phyloP scores from a whole-genome alignment of 2,888 invertebrate species.

The Epinotia nisella region DNA sequence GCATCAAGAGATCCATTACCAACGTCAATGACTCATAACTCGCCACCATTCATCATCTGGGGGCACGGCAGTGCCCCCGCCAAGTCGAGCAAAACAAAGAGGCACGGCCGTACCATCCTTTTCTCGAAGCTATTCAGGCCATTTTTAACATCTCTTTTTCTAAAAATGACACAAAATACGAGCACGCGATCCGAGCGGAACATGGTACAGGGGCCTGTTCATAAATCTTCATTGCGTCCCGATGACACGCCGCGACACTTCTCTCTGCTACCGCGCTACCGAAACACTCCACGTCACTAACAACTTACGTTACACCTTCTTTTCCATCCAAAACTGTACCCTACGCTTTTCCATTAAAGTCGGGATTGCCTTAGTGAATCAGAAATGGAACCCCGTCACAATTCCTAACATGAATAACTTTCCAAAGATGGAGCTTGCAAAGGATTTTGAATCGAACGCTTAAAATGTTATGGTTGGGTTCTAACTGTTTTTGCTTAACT shows the following conservation, averaged over 20 bases:
- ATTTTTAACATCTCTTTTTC: slow-evolving; percentile 36
- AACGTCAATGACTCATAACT: slow-evolving; percentile 34
- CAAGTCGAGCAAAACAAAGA: no score
- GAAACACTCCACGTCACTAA: slow-evolving; percentile 55
- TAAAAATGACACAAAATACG: slow-evolving; percentile 56
- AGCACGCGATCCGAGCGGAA: slow-evolving; percentile 58
- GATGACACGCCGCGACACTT: slow-evolving; percentile 84
- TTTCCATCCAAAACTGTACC: slow-evolving; percentile 51
- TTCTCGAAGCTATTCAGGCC: no score
- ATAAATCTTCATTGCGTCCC: slow-evolving; percentile 84
- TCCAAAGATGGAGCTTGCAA: slow-evolving; percentile 57
- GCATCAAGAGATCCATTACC: slow-evolving; percentile 15
- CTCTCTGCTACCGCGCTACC: slow-evolving; percentile 80
- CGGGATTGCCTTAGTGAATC: slow-evolving; percentile 28
- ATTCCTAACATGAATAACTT: slow-evolving; percentile 67
- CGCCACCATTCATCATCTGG: slow-evolving; percentile 36
- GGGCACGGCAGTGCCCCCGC: no score
- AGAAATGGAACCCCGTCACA: slow-evolving; percentile 63
- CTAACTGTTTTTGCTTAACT: slow-evolving; percentile 56
- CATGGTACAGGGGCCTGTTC: slow-evolving; percentile 71
- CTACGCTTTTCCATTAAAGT: slow-evolving; percentile 48
- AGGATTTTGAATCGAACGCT: slow-evolving; percentile 60
- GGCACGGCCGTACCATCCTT: no score
- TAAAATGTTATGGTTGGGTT: slow-evolving; percentile 64
- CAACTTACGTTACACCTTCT: slow-evolving; percentile 56